These are phyloP conservation scores for Tiphia femorata DNA, from an alignment of 2,888 invertebrate species.

Conservation along the genomic window DNA sequence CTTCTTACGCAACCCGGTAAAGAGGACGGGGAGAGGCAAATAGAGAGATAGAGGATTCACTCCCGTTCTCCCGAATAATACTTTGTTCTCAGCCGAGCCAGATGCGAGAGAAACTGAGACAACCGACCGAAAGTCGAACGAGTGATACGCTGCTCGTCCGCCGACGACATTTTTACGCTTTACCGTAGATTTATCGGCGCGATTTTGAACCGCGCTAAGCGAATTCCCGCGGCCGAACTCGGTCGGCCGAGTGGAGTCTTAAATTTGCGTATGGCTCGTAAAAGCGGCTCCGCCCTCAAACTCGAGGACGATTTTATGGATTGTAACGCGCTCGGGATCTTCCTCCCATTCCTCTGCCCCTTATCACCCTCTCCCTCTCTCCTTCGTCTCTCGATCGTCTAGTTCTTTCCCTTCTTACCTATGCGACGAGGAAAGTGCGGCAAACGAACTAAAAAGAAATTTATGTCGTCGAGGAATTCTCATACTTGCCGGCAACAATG, in stretches of 20 bases:
- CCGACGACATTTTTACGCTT: conserved; percentile 11
- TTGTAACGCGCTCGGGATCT: conserved; percentile 27
- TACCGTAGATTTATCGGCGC: conserved; percentile 26
- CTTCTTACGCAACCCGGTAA: too few relatives aligned
- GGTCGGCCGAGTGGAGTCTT: conserved; percentile 24
- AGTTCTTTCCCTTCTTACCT: too few relatives aligned
- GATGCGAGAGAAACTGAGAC: too few relatives aligned
- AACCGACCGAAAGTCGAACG: too few relatives aligned
- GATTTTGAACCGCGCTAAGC: conserved; percentile 17
- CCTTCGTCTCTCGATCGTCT: background rate
- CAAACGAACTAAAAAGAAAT: background rate
- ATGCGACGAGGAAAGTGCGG: background rate
- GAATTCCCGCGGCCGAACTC: conserved; percentile 13
- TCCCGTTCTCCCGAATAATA: too few relatives aligned
- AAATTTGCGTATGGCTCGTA: conserved; percentile 40
- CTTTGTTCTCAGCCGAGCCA: too few relatives aligned
- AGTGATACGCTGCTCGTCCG: conserved; percentile 14
- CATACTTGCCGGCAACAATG: too few relatives aligned
- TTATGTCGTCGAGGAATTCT: too few relatives aligned
- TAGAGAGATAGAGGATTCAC: too few relatives aligned
- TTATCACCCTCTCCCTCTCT: conserved; percentile 18
- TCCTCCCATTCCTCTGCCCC: conserved; percentile 18
- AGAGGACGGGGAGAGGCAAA: too few relatives aligned
- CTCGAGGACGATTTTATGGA: conserved; percentile 31
- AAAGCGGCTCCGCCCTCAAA: conserved; percentile 18